Evolutionary conservation across 2,888 invertebrate species (phyloP).

Genomic region (Macrophya alboannulata): DNA sequence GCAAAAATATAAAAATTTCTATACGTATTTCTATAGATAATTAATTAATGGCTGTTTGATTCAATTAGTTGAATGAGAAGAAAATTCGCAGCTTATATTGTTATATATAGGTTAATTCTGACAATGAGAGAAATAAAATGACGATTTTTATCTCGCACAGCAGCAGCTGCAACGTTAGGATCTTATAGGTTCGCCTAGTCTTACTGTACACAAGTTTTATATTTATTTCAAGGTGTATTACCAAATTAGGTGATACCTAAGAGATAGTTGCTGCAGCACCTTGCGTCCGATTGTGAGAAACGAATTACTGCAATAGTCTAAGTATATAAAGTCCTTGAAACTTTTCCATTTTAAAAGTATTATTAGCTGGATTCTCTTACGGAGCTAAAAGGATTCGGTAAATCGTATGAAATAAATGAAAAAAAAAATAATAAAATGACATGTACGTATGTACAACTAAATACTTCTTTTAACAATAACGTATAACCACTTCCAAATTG

Average conservation of each 20-base stretch:
- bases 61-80: too few species aligned
- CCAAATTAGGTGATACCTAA: slow-evolving; percentile 34
- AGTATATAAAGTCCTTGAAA: neutral
- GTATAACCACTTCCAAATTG: neutral
- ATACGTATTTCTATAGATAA: too few species aligned
- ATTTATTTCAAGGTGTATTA: slow-evolving; percentile 44
- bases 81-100: too few species aligned
- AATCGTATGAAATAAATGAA: neutral
- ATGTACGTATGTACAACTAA: neutral
- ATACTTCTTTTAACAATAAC: neutral
- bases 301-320: neutral
- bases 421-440: neutral
- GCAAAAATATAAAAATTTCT: too few species aligned
- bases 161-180: neutral
- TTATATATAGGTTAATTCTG: too few species aligned
- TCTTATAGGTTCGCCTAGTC: slow-evolving; percentile 16
- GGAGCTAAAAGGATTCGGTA: neutral
- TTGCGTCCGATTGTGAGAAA: neutral
- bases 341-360: neutral
- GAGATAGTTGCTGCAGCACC: slow-evolving; percentile 38
- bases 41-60: too few species aligned
- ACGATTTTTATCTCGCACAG: neutral
- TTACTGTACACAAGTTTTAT: neutral
- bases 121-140: neutral
- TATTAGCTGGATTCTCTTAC: neutral